phyloP scores from a whole-genome alignment of 1,140 invertebrate genomes.

The Procambarus virginalis region DNA sequence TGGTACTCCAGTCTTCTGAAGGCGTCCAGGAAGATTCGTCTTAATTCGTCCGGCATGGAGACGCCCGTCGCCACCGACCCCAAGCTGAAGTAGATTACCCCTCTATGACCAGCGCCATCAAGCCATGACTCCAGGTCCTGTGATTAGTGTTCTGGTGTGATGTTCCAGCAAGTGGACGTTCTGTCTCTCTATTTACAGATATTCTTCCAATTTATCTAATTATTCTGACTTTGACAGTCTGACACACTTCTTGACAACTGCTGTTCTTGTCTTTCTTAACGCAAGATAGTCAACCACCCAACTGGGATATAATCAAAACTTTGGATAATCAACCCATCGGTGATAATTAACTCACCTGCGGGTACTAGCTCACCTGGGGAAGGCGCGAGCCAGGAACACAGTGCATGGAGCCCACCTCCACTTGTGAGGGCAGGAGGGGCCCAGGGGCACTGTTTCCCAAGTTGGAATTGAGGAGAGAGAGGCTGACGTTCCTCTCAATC shows the following conservation, averaged over 20 bases:
- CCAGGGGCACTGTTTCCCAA: neutral
- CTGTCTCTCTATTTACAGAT: too few relatives aligned
- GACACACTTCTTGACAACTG: too few relatives aligned
- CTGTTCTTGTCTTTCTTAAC: too few relatives aligned
- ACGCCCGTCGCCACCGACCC: neutral
- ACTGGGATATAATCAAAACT: too few relatives aligned
- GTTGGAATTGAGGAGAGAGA: constrained; percentile 28
- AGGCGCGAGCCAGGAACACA: constrained; percentile 14
- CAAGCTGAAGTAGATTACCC: constrained; percentile 53
- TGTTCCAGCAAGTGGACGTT: too few relatives aligned
- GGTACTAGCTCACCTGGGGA: neutral
- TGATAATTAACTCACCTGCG: too few relatives aligned
- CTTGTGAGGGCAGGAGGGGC: constrained; percentile 22
- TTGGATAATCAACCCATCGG: too few relatives aligned
- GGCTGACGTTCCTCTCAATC: constrained; percentile 32
- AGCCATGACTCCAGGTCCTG: too few relatives aligned
- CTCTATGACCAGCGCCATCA: neutral
- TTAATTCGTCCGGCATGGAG: constrained; percentile 1
- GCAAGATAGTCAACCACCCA: too few relatives aligned
- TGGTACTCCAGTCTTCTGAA: constrained; percentile 46
- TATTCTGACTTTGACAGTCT: too few relatives aligned
- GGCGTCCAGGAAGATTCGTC: constrained; percentile 22
- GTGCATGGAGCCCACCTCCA: constrained; percentile 38
- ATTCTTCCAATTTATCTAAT: too few relatives aligned
- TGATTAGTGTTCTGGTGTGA: too few relatives aligned